Base-by-base conservation (phyloP, 2,888 invertebrate species). In the Lissonota sp. region DNA sequence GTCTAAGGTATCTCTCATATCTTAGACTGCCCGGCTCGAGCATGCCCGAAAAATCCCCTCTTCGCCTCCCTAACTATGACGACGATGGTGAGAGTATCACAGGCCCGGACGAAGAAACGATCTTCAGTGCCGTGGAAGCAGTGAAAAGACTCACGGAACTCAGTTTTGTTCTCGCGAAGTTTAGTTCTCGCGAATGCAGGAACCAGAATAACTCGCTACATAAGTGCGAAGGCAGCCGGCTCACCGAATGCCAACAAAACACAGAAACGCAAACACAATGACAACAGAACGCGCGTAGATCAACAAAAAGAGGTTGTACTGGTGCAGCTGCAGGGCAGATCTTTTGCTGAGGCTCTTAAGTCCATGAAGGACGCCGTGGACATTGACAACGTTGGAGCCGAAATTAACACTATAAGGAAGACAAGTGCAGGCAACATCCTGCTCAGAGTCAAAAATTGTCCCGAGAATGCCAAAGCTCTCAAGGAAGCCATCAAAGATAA, bases 331-430 rank as follows among this genome's bases (percentile, higher is more conserved):
- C 14, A 39, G 7, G 79, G 66, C 7, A 84, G 10, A 26, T 49
- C 51, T 6, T 85, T 77, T 57, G 71, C 77, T 0, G 70, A 71
- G 4, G 40, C 71, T 4, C 70, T 77, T 8, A 71, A 60, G 39
- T 5, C 46, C 37, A 63, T 85, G 5, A 84, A 75, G 63, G 0
- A 63, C 14, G 37, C 66, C 4, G 66, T 80, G 5, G 58, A 78
- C 58, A 79, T 76, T 0, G 14, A 10, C 8, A 63, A 39, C 0
- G 14, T 71, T 6, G 79, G 80, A 7, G 77, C 71, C 5, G 63
- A 80, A 10, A 26, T 80, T 0, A 55, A 42, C 2, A 39, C 46
- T 6, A 51, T 46, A 8, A 44, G 44, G 40, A 44, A 76, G 44
- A 55, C 64, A 4, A 74, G 12, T 42, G 57, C 12, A 3, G 74